Percentiles rank a stretch among this genome's conserved stretches.
These are phyloP conservation scores for Campylomormyrus tamandua DNA, from an alignment of 2,113 vertebrate genomes.

Conservation along the genomic window DNA sequence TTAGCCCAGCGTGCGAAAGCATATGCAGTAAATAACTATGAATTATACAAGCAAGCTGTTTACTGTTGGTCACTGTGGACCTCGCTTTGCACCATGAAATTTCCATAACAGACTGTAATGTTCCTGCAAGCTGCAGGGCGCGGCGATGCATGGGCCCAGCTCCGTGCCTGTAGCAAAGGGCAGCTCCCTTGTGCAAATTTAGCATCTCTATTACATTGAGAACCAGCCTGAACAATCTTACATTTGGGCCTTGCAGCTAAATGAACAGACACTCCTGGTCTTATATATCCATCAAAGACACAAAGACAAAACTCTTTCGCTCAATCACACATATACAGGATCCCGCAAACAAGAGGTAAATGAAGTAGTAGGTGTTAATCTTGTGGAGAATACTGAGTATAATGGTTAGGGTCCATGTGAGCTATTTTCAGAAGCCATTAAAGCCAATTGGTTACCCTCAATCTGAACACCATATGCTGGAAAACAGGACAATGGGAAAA, in stretches of 20 bases:
- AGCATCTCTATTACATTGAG: not conserved
- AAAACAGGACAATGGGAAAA: not conserved
- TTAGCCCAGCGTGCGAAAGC: not conserved
- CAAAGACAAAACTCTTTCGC: not conserved
- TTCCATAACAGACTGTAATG: not conserved
- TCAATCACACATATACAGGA: not conserved
- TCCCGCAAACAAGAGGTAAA: not conserved
- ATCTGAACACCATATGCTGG: not conserved
- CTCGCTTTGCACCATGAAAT: not conserved
- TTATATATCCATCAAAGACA: not conserved
- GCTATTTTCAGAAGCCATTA: not conserved
- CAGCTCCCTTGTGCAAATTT: not conserved
- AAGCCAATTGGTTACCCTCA: not conserved
- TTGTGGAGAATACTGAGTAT: not conserved
- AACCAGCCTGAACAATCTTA: not conserved
- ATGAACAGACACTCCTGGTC: not conserved
- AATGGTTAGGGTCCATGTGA: not conserved
- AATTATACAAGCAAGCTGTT: not conserved
- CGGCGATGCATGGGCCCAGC: not conserved
- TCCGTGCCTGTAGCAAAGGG: not conserved
- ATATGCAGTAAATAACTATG: not conserved
- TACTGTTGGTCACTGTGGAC: not conserved
- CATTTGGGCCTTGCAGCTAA: not conserved
- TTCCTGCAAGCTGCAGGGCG: not conserved
- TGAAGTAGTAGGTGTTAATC: not conserved